A percentile compares a stretch with the other conserved stretches of the same genome.
Conservation (phyloP, 2,113 vertebrate genomes). For the Elgaria multicarinata region DNA sequence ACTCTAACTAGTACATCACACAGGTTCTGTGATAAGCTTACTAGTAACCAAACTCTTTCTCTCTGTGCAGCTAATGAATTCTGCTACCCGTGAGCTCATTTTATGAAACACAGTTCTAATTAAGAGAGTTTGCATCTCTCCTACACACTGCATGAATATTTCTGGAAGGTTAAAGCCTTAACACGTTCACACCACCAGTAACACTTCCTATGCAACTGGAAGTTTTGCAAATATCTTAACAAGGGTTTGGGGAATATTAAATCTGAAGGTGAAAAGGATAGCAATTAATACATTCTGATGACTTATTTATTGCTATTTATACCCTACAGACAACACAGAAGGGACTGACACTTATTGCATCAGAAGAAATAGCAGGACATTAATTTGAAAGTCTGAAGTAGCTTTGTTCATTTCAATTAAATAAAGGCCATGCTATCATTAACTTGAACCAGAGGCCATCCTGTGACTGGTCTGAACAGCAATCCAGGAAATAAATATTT, state of each 20-base stretch:
- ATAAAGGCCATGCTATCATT: background rate
- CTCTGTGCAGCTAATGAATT: constrained; percentile 2
- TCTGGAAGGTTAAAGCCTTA: constrained; percentile 32
- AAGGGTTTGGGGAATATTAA: constrained; percentile 7
- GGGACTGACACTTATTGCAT: background rate
- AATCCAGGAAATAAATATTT: background rate
- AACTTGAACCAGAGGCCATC: background rate
- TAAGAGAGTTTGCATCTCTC: background rate
- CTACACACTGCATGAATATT: background rate
- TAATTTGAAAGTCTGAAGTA: background rate
- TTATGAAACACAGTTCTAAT: constrained; percentile 12
- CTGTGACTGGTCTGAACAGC: background rate
- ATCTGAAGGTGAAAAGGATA: constrained; percentile 16
- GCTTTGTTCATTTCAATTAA: background rate
- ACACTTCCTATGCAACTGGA: constrained; percentile 24
- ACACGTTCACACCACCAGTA: constrained; percentile 42
- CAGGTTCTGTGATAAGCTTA: background rate
- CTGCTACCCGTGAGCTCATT: constrained; percentile 24
- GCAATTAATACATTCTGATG: constrained; percentile 12
- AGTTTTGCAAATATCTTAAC: constrained; percentile 4
- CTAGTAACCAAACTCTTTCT: background rate
- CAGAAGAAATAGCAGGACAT: background rate
- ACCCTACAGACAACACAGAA: background rate
- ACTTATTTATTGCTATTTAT: constrained; percentile 23
- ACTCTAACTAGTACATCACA: background rate